These are phyloP conservation scores for Branchellion lobata DNA, from an alignment of 2,888 invertebrate genomes.

Conservation along the genomic window DNA sequence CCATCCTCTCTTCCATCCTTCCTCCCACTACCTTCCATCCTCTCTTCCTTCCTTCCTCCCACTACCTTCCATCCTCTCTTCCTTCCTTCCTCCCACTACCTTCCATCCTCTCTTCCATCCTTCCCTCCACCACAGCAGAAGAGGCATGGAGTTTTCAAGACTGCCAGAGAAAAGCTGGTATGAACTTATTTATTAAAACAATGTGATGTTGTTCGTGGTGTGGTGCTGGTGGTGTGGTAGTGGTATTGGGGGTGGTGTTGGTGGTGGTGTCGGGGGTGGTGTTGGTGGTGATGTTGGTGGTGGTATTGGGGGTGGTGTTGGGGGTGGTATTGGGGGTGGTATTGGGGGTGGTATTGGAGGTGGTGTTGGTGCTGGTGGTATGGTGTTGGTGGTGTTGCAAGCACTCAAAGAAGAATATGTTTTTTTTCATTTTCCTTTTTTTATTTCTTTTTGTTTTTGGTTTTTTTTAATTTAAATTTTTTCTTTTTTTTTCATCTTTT, in stretches of 20 bases:
- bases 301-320: conserved; percentile 35
- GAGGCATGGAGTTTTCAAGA: neutral
- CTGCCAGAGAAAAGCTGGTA: neutral
- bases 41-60: too few relatives aligned
- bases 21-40: too few relatives aligned
- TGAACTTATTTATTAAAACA: neutral
- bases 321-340: conserved; percentile 49
- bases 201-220: neutral
- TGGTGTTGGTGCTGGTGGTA: neutral
- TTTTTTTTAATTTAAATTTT: too few relatives aligned
- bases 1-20: too few relatives aligned
- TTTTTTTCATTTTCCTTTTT: too few relatives aligned
- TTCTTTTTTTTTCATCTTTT: too few relatives aligned
- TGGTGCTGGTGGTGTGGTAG: neutral
- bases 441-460: too few relatives aligned
- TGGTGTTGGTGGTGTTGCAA: neutral
- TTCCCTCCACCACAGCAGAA: neutral
- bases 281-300: neutral
- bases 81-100: too few relatives aligned
- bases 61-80: too few relatives aligned
- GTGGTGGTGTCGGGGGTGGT: neutral
- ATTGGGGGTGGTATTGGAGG: conserved; percentile 30
- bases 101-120: too few relatives aligned
- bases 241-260: conserved; percentile 1
- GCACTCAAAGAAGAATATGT: neutral